Percentiles rank a stretch among this genome's conserved stretches.
phyloP scores from a whole-genome alignment of 2,888 invertebrate species.

The Tetranychus piercei region DNA sequence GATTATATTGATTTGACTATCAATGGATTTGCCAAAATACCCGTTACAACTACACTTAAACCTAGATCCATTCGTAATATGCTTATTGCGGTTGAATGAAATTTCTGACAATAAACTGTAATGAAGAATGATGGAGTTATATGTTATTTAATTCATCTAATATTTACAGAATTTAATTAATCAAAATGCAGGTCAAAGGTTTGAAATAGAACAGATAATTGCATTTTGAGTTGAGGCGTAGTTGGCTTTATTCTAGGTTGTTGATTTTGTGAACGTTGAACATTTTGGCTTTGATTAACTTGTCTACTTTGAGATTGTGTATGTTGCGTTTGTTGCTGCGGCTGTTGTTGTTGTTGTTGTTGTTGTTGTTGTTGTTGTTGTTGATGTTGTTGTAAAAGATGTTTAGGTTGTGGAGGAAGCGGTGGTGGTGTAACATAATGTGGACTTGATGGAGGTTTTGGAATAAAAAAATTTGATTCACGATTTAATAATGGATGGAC shows the following conservation, averaged over 20 bases:
- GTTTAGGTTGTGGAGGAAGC: neutral
- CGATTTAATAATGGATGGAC: conserved; percentile 14
- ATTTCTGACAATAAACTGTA: too few relatives aligned
- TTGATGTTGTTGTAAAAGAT: too few relatives aligned
- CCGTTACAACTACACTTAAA: neutral
- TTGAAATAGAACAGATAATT: too few relatives aligned
- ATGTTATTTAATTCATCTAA: too few relatives aligned
- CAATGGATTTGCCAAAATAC: neutral
- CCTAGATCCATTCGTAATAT: neutral
- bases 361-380: too few relatives aligned
- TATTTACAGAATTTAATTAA: too few relatives aligned
- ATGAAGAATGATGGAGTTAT: too few relatives aligned
- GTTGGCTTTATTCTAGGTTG: neutral
- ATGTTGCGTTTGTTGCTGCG: neutral
- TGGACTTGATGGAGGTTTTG: neutral
- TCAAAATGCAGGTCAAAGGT: too few relatives aligned
- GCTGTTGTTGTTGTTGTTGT: too few relatives aligned
- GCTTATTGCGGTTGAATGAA: neutral
- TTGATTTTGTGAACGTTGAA: neutral
- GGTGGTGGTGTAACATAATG: neutral
- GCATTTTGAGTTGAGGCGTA: too few relatives aligned
- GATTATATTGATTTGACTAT: neutral
- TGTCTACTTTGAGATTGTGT: neutral
- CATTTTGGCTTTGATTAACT: too few relatives aligned
- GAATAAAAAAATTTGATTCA: neutral